Percentiles rank a stretch among this genome's conserved stretches.
These are phyloP conservation scores for Drosophila burlai DNA, from an alignment of 1,140 invertebrate genomes.

Conservation along the genomic window DNA sequence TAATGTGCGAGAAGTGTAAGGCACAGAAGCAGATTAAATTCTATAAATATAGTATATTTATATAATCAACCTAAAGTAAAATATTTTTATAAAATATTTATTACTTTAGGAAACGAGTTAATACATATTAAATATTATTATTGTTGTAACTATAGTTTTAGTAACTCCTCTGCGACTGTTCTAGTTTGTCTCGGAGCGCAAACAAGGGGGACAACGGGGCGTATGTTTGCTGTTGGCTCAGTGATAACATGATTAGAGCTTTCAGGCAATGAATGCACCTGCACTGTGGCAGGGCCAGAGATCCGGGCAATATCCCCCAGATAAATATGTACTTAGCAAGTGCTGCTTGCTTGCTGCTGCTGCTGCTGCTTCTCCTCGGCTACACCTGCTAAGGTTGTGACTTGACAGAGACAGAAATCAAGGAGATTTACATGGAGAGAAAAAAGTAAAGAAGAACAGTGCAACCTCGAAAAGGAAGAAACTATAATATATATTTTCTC, in stretches of 20 bases:
- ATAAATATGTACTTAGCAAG: conserved; percentile 50
- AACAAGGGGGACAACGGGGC: conserved; percentile 31
- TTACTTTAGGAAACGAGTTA: not conserved
- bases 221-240: conserved; percentile 35
- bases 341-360: not conserved
- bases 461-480: not conserved
- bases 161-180: not conserved
- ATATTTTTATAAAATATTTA: not conserved
- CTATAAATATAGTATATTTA: no score
- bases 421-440: conserved; percentile 15
- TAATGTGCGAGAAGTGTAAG: not conserved
- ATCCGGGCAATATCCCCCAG: conserved; percentile 10
- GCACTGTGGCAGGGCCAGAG: conserved; percentile 26
- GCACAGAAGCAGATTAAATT: not conserved
- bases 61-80: not conserved
- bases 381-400: conserved; percentile 27
- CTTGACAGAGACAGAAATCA: conserved; percentile 27
- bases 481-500: no score
- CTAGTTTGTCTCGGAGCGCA: conserved; percentile 15
- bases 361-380: not conserved
- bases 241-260: conserved; percentile 53
- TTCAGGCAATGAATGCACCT: conserved; percentile 44
- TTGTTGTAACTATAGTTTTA: not conserved
- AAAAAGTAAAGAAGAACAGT: not conserved
- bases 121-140: not conserved